Evolutionary conservation across 2,888 invertebrate genomes (phyloP).

Genomic region (Amphiduros pacificus): DNA sequence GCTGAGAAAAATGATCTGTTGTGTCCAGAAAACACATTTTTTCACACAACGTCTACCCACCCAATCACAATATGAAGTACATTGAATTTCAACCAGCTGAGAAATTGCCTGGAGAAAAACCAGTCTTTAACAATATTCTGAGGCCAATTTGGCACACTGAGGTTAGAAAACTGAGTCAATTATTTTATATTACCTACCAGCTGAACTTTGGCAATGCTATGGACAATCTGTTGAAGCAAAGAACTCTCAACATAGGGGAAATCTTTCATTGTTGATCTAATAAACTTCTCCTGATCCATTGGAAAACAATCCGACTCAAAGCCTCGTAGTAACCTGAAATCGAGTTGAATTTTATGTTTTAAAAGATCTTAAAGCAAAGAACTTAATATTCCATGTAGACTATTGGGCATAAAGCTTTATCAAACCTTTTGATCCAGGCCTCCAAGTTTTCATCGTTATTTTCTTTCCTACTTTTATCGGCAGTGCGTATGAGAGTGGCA

Average conservation of each 20-base stretch:
- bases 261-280: slow-evolving; percentile 83
- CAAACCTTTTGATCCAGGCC: slow-evolving; percentile 46
- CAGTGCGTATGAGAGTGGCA: neutral
- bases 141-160: neutral
- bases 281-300: slow-evolving; percentile 68
- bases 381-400: no score
- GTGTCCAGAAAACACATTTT: no score
- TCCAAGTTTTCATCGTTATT: slow-evolving; percentile 37
- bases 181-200: slow-evolving; percentile 39
- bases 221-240: slow-evolving; percentile 62
- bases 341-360: no score
- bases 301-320: slow-evolving; percentile 65
- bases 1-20: no score
- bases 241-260: slow-evolving; percentile 90
- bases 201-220: slow-evolving; percentile 44
- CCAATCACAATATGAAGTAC: no score
- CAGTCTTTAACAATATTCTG: neutral
- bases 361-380: no score
- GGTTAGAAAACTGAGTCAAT: neutral
- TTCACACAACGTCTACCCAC: no score
- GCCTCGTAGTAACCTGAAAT: slow-evolving; percentile 44
- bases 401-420: no score
- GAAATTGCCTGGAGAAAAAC: neutral
- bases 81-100: no score
- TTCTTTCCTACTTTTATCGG: slow-evolving; percentile 16